Evolutionary conservation across 2,888 invertebrate species (phyloP).

Genomic region (Subacronicta megacephala): DNA sequence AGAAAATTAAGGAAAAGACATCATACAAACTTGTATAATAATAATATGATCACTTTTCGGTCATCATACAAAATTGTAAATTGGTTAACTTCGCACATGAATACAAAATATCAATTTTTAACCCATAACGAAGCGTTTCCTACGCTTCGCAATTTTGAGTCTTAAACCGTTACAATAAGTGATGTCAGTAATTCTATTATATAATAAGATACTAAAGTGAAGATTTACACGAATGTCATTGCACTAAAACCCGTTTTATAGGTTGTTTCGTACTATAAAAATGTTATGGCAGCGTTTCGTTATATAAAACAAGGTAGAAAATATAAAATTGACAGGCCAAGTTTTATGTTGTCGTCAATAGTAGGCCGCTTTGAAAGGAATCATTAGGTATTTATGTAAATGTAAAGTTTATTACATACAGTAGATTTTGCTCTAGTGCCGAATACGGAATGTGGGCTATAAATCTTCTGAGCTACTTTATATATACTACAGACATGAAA

Average conservation of each 20-base stretch:
- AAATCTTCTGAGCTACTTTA: conserved; percentile 41
- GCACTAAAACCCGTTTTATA: conserved; percentile 76
- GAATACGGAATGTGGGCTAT: conserved; percentile 38
- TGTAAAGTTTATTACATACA: conserved; percentile 61
- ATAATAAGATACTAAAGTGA: conserved; percentile 61
- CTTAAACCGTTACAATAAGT: conserved; percentile 32
- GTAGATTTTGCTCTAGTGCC: conserved; percentile 56
- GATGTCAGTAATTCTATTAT: conserved; percentile 40
- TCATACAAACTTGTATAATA: conserved; percentile 10
- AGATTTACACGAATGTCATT: conserved; percentile 69
- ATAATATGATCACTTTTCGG: no score
- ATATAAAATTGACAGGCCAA: conserved; percentile 79
- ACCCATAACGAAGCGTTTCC: background rate
- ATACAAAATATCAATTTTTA: conserved; percentile 28
- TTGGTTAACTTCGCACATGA: conserved; percentile 18
- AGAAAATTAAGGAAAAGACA: background rate
- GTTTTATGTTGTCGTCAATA: conserved; percentile 72
- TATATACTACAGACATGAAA: conserved; percentile 19
- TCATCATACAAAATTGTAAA: conserved; percentile 19
- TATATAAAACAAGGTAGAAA: conserved; percentile 74
- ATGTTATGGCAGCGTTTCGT: conserved; percentile 79
- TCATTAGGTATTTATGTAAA: conserved; percentile 73
- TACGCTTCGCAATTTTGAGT: conserved; percentile 19
- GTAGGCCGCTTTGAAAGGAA: conserved; percentile 52
- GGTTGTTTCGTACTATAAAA: conserved; percentile 80